Base-by-base conservation (phyloP, 2,888 invertebrate genomes). In the Caenorhabditis japonica region DNA sequence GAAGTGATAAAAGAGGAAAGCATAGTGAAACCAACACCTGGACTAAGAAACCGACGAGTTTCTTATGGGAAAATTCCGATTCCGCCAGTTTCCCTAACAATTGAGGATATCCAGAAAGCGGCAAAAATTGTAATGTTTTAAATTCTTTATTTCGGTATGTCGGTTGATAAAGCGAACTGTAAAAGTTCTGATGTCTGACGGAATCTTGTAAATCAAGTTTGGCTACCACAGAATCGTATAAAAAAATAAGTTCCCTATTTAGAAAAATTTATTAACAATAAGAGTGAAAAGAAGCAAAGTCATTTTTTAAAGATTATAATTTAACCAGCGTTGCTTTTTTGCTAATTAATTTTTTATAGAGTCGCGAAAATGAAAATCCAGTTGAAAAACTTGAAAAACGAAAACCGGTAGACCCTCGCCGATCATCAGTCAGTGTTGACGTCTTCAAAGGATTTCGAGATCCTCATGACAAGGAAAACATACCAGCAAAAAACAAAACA, bases 11-110 rank as follows among this genome's bases (percentile, higher is more conserved):
- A 47, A n/a, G 59, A 49, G 38, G 8, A 30, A 1, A 23, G 36
- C 4, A 27, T 15, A 17, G 44, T 39, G 4, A 43, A 33, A 38
- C 23, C 21, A 8, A 12, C 33, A 7, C 30, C 30, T 10, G 17
- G 39, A 27, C 10, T 64, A 25, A n/a, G 59, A 4, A 59, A 59
- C 19, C 25, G 72, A 4, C 30, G 72, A 44, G 60, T 66, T 21
- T 72, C 72, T 3, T 58, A 66, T 36, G 72, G 72, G 0, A 64
- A 43, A 30, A 66, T 72, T 17, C 72, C 72, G n/a, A 55, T 72
- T 8, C 72, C 72, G 3, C 72, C 72, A 0, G 44, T 49, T 36
- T 12, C 39, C 7, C n/a, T 72, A 49, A 66, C 59, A 4, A 47
- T 60, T 8, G 49, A 60, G 5, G 66, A 66, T 38, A 72, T 64